Conservation (phyloP, 2,888 invertebrate genomes). For the Euproctis similis region DNA sequence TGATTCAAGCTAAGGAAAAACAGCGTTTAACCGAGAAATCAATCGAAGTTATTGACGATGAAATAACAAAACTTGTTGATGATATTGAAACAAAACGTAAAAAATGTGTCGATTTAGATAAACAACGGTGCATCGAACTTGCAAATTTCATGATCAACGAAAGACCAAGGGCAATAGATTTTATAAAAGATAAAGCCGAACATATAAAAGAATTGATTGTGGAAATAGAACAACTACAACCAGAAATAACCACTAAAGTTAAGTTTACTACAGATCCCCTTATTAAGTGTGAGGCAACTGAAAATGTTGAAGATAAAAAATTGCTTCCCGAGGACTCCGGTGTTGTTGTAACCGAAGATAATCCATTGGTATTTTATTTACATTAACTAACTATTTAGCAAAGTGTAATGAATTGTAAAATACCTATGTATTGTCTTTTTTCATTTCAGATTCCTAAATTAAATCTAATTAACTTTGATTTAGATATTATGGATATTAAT, state of each 20-base stretch:
- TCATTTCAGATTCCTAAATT: conserved; percentile 50
- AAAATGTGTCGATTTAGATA: conserved; percentile 28
- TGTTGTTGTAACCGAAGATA: conserved; percentile 12
- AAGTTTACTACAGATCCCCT: conserved; percentile 1
- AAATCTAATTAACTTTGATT: conserved; percentile 35
- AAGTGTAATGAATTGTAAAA: background rate
- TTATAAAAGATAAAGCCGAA: conserved; percentile 28
- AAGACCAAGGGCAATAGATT: conserved; percentile 31
- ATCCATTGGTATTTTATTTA: conserved; percentile 15
- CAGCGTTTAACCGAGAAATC: conserved; percentile 21
- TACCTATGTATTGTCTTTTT: background rate
- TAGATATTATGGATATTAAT: conserved; percentile 40
- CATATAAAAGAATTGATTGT: conserved; percentile 25
- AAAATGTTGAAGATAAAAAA: background rate
- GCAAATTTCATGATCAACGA: conserved; percentile 43
- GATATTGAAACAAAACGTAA: conserved; percentile 33
- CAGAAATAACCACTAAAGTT: conserved; percentile 6
- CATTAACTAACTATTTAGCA: conserved; percentile 6
- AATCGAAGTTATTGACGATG: conserved; percentile 28
- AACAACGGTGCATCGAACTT: conserved; percentile 37
- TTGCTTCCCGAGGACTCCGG: no score
- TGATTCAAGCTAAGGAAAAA: conserved; percentile 27
- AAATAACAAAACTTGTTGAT: conserved; percentile 24
- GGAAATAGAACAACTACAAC: conserved; percentile 21
- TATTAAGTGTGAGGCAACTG: conserved; percentile 3